Base-by-base conservation (phyloP, 2,113 vertebrate species). In the Penelope pileata region DNA sequence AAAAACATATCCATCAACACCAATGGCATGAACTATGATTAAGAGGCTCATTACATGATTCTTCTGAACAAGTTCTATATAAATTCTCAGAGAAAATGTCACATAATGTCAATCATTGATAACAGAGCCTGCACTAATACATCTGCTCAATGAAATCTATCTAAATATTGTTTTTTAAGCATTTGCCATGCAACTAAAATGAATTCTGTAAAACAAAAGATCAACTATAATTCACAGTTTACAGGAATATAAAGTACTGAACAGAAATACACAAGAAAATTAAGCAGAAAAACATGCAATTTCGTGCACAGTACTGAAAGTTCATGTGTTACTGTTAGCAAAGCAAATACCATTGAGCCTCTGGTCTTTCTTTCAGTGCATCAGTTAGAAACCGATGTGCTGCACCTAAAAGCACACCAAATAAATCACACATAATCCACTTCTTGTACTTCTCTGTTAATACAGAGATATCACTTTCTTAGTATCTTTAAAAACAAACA, bases 1-100 rank as follows among this genome's bases (percentile, higher is more conserved):
- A 87, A 95, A 95, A 97, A 89, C 51, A 82, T 17, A 96, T 92
- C 88, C 82, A 87, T 94, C 94, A 89, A 94, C 80, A 96, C 12
- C 75, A 85, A 69, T 10, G 43, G 53, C 70, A 58, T 60, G 32
- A 91, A 90, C 87, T 83, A 82, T 80, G 89, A 95, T 95, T 95
- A 89, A 93, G 70, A 92, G 75, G 67, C 82, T 94, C 63, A 77
- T 95, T 91, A 95, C 15, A 54, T 7, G 48, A 91, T 68, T 85
- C 72, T 91, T 80, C 82, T 88, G 67, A 77, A 80, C 67, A 91
- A 80, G 54, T 92, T 91, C 78, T 59, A 75, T n/a, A 93, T 51
- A 91, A 95, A 96, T 86, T 88, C 63, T 54, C 59, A 70, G 29
- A 36, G 72, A 94, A 95, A 96, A 92, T 93, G 89, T 87, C 91